Percentiles rank a stretch among this genome's conserved stretches.
phyloP scores from a whole-genome alignment of 2,113 vertebrate genomes.

The Catagonus wagneri region DNA sequence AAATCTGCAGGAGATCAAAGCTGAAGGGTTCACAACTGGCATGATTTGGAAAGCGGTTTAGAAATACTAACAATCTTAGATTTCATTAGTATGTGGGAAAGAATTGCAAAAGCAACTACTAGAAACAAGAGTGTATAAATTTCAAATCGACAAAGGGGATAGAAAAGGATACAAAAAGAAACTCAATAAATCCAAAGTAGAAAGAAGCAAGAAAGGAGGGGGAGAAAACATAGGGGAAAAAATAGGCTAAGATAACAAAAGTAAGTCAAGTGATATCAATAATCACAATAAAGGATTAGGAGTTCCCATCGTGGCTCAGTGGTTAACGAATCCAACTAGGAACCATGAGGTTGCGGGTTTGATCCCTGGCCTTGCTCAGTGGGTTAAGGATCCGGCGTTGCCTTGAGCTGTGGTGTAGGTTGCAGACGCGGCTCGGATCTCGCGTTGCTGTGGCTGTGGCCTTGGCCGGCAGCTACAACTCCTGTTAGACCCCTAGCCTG shows the following conservation, averaged over 20 bases:
- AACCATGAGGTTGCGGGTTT: too few relatives aligned
- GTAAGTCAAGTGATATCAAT: background rate
- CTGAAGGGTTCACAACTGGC: background rate
- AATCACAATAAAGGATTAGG: background rate
- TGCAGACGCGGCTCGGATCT: too few relatives aligned
- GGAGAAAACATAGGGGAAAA: background rate
- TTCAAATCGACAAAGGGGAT: background rate
- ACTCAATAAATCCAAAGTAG: background rate
- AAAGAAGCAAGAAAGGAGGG: background rate
- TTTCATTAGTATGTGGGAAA: background rate
- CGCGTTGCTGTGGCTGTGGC: too few relatives aligned
- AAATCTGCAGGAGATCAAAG: background rate
- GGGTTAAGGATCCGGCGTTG: too few relatives aligned
- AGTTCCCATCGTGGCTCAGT: too few relatives aligned
- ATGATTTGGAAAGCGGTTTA: background rate
- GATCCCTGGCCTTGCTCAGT: too few relatives aligned
- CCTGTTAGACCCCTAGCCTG: too few relatives aligned
- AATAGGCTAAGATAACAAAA: background rate
- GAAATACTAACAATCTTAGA: background rate
- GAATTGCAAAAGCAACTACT: conserved; percentile 29
- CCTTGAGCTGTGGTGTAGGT: too few relatives aligned
- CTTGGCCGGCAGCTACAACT: too few relatives aligned
- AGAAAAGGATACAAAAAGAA: background rate
- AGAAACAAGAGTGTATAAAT: background rate
- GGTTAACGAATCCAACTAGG: too few relatives aligned